These are phyloP conservation scores for Psilanteris sp. DNA, from an alignment of 1,140 invertebrate species.

Conservation along the genomic window DNA sequence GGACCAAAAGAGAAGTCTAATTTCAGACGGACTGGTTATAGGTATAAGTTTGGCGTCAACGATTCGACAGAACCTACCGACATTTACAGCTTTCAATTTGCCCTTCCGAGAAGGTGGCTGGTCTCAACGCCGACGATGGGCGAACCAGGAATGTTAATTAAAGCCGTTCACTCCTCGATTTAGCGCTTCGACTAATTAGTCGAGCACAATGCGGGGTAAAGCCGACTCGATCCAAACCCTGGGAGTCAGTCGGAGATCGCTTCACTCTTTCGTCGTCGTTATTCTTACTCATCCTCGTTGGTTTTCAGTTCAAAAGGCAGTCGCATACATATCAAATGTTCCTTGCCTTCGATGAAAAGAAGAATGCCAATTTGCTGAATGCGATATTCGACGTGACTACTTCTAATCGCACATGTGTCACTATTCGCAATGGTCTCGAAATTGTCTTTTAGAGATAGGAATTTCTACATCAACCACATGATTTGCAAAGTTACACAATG, in stretches of 20 bases:
- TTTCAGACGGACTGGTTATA: constrained; percentile 51
- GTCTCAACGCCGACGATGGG: constrained; percentile 64
- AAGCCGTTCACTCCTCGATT: constrained; percentile 78
- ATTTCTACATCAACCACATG: constrained; percentile 20
- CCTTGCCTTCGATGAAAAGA: constrained; percentile 68
- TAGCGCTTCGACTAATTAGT: constrained; percentile 79
- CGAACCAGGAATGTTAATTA: constrained; percentile 79
- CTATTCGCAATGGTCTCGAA: constrained; percentile 4
- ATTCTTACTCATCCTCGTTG: constrained; percentile 47
- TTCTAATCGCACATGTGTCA: constrained; percentile 50
- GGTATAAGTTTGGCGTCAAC: constrained; percentile 54
- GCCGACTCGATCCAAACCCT: constrained; percentile 44
- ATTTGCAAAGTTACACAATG: constrained; percentile 7
- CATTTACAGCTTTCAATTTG: constrained; percentile 79
- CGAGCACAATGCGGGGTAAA: constrained; percentile 74
- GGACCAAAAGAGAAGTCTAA: constrained; percentile 38
- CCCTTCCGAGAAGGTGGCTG: constrained; percentile 70
- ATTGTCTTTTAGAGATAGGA: constrained; percentile 33
- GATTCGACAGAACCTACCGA: constrained; percentile 64
- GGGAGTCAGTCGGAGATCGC: constrained; percentile 70
- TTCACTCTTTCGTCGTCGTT: constrained; percentile 67
- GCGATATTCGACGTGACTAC: constrained; percentile 11
- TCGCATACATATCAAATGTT: constrained; percentile 68
- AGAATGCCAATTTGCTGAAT: constrained; percentile 76
- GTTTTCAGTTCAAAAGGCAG: constrained; percentile 70